Evolutionary conservation across 2,797 vertebrate species (phyloP).

Genomic region (Gobionotothen gibberifrons): DNA sequence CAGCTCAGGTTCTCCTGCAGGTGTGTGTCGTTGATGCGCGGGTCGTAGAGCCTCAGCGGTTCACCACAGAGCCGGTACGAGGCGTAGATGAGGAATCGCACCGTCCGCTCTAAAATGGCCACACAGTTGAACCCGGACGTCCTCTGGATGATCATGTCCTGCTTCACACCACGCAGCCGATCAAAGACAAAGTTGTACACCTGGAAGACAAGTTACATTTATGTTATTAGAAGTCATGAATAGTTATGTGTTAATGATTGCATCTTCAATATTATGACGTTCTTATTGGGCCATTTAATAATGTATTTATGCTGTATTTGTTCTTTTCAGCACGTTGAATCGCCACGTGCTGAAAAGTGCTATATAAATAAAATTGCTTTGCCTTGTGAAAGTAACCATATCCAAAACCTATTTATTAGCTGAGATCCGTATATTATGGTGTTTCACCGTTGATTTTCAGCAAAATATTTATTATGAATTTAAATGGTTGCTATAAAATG

Average conservation of each 20-base stretch:
- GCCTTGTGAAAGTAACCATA: neutral
- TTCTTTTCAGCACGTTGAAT: too few species aligned
- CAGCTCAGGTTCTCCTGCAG: conserved; percentile 90
- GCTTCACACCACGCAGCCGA: conserved; percentile 88
- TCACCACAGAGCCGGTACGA: conserved; percentile 81
- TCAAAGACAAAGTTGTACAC: conserved; percentile 89
- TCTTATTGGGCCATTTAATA: neutral
- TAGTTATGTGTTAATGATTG: neutral
- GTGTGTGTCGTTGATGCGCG: conserved; percentile 87
- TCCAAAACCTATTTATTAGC: neutral
- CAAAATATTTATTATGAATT: neutral
- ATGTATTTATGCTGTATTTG: too few species aligned
- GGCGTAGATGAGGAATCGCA: conserved; percentile 88
- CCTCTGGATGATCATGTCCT: conserved; percentile 90
- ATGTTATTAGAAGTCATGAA: neutral
- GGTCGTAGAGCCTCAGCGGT: conserved; percentile 78
- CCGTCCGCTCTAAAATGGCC: conserved; percentile 82
- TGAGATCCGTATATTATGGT: too few species aligned
- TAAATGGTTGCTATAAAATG: too few species aligned
- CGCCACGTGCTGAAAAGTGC: too few species aligned
- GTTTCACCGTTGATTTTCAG: neutral
- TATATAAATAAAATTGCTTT: too few species aligned
- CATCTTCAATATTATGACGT: neutral
- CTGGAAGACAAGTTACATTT: conserved; percentile 52
- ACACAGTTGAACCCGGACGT: conserved; percentile 74